Evolutionary conservation across 2,888 invertebrate species (phyloP).

Genomic region (Ramazzottius varieornatus): DNA sequence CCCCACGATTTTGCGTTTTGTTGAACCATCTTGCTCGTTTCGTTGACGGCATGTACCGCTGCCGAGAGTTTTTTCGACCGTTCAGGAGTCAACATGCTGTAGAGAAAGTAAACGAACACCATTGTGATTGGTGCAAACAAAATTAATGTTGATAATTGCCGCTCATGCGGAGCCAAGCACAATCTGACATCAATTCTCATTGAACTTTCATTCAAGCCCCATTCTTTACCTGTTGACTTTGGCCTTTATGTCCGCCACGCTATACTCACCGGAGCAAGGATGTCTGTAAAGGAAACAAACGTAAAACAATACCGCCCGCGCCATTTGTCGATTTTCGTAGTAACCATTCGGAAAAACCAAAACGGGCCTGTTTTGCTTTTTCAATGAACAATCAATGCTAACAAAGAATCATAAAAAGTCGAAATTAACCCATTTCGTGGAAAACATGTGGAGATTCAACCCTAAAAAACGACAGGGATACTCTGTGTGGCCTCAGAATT

Average conservation of each 20-base stretch:
- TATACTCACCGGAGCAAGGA: constrained; percentile 76
- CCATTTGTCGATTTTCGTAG: too few relatives aligned
- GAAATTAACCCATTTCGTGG: background rate
- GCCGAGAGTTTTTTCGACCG: background rate
- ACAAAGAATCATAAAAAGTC: background rate
- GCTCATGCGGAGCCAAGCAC: too few relatives aligned
- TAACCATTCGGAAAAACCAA: too few relatives aligned
- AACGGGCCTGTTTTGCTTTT: too few relatives aligned
- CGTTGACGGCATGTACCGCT: constrained; percentile 39
- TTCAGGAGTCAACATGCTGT: constrained; percentile 1
- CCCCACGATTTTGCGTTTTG: constrained; percentile 37
- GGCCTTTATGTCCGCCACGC: constrained; percentile 66
- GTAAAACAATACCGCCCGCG: too few relatives aligned
- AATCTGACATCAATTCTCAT: too few relatives aligned
- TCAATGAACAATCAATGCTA: background rate
- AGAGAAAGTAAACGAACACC: background rate
- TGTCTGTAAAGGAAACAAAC: constrained; percentile 29
- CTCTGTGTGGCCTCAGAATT: too few relatives aligned
- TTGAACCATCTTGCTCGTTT: constrained; percentile 64
- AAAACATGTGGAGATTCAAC: too few relatives aligned
- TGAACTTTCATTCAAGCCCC: too few relatives aligned
- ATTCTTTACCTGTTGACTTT: constrained; percentile 13
- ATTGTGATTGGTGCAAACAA: background rate
- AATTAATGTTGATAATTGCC: too few relatives aligned
- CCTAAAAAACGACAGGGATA: too few relatives aligned